These are phyloP conservation scores for Micropterix aruncella DNA, from an alignment of 2,888 invertebrate genomes.

Conservation along the genomic window DNA sequence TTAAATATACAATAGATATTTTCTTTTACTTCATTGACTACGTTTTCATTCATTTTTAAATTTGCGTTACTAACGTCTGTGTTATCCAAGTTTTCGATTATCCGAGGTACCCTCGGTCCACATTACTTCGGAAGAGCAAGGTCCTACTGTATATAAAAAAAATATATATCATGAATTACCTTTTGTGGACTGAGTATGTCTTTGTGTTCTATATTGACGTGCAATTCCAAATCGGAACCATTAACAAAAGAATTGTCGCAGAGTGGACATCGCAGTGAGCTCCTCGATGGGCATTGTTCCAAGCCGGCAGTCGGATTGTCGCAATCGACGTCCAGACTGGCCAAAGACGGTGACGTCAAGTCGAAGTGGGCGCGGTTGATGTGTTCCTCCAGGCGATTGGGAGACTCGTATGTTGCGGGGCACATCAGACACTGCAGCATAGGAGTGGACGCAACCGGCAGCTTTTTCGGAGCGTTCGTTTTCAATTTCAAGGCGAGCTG, in stretches of 20 bases:
- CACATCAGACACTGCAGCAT: conserved; percentile 60
- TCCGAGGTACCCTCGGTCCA: too few species aligned
- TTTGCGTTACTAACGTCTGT: too few species aligned
- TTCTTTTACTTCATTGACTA: too few species aligned
- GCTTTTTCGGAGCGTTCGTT: conserved; percentile 40
- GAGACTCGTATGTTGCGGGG: conserved; percentile 59
- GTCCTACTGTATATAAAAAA: too few species aligned
- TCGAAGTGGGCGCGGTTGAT: conserved; percentile 76
- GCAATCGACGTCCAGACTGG: conserved; percentile 22
- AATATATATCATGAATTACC: too few species aligned
- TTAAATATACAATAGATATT: too few species aligned
- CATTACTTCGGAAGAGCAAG: too few species aligned
- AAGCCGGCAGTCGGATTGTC: conserved; percentile 19
- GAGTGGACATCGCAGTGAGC: conserved; percentile 58
- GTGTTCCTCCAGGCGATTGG: conserved; percentile 64
- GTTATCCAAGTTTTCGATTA: too few species aligned
- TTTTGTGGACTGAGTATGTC: conserved; percentile 61
- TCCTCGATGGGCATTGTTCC: conserved; percentile 25
- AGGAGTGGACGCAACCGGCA: conserved; percentile 28
- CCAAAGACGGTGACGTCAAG: conserved; percentile 55
- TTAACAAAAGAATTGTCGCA: conserved; percentile 59
- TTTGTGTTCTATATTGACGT: conserved; percentile 74
- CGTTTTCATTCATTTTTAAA: too few species aligned
- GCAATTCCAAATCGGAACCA: conserved; percentile 67
- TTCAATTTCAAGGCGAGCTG: conserved; percentile 55